A percentile compares a stretch with the other conserved stretches of the same genome.
phyloP scores from a whole-genome alignment of 2,113 vertebrate genomes.

The Budorcas taxicolor region DNA sequence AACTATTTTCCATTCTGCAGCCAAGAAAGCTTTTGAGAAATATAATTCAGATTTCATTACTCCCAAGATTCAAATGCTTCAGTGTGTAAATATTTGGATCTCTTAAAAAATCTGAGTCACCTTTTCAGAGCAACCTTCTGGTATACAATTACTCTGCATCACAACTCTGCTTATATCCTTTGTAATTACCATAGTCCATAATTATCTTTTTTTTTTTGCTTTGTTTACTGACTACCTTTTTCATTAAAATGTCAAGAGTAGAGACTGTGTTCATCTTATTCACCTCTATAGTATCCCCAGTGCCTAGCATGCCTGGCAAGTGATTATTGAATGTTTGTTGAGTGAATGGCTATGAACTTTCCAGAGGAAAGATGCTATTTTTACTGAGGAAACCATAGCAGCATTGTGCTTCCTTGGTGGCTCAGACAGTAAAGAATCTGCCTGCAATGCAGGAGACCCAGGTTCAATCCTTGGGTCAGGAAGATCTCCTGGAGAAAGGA shows the following conservation, averaged over 20 bases:
- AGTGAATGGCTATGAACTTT: neutral
- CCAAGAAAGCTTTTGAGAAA: neutral
- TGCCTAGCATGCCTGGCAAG: neutral
- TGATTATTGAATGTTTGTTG: neutral
- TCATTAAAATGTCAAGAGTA: neutral
- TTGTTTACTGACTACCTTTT: neutral
- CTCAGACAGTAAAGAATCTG: neutral
- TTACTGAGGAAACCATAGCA: neutral
- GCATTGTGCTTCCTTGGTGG: neutral
- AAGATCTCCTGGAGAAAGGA: neutral
- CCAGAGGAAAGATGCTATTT: conserved; percentile 3
- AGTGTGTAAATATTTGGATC: neutral
- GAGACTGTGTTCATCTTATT: neutral
- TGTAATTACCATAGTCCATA: neutral
- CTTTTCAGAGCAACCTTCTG: neutral
- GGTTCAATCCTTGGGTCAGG: neutral
- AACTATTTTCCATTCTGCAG: too few species aligned
- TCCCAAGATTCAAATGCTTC: neutral
- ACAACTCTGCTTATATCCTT: neutral
- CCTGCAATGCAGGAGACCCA: neutral
- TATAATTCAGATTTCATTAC: neutral
- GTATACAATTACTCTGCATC: neutral
- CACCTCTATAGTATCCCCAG: neutral
- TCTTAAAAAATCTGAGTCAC: neutral
- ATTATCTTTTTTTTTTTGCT: neutral